phyloP scores from a whole-genome alignment of 1,140 invertebrate genomes.

The Contarinia nasturtii region DNA sequence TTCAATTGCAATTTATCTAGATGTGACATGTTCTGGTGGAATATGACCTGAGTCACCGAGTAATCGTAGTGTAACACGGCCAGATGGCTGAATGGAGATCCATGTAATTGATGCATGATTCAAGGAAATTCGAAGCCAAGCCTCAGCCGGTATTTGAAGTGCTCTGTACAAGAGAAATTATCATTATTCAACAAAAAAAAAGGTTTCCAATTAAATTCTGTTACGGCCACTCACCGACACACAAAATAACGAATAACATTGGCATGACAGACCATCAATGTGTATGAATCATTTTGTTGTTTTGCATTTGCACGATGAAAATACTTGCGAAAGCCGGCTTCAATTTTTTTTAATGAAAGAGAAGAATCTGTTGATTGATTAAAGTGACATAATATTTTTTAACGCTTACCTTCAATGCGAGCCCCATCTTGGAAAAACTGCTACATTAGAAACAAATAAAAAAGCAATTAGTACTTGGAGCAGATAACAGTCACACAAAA shows the following conservation, averaged over 20 bases:
- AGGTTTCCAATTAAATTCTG: not conserved
- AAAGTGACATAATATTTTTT: no score
- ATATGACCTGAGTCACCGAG: constrained; percentile 84
- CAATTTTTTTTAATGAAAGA: no score
- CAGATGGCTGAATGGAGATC: constrained; percentile 67
- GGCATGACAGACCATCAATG: constrained; percentile 89
- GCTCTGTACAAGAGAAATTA: constrained; percentile 41
- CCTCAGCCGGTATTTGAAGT: constrained; percentile 92
- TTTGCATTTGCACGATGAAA: constrained; percentile 70
- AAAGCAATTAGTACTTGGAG: not conserved
- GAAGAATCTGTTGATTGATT: no score
- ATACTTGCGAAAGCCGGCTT: constrained; percentile 87
- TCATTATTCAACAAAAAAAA: not conserved
- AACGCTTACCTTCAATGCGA: no score
- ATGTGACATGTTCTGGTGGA: constrained; percentile 24
- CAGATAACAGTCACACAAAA: not conserved
- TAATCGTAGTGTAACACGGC: constrained; percentile 57
- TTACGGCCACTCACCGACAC: constrained; percentile 49
- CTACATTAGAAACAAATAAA: constrained; percentile 26
- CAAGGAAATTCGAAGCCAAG: constrained; percentile 81
- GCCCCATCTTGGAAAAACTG: constrained; percentile 91
- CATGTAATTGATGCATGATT: constrained; percentile 89
- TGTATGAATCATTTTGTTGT: constrained; percentile 73
- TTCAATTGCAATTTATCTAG: not conserved
- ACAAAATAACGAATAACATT: constrained; percentile 98